Conservation (phyloP, 2,113 vertebrate species). For the Chaenogobius annularis region DNA sequence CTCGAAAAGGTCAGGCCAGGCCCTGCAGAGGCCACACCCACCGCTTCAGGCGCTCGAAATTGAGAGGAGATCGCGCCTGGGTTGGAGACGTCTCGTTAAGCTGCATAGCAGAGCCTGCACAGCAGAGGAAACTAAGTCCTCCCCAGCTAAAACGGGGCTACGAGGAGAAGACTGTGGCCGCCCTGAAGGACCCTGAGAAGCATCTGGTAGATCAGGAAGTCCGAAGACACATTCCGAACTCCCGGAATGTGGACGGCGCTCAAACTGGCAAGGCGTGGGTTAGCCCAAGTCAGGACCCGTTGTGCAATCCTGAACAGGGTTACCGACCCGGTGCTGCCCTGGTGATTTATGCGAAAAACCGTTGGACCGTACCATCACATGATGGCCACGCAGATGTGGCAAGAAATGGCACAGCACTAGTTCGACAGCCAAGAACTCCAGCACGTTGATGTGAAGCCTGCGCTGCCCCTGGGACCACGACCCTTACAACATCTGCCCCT, state of each 20-base stretch:
- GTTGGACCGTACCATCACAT: no score
- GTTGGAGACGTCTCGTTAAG: background rate
- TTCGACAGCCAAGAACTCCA: no score
- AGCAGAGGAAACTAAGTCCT: background rate
- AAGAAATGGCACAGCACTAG: no score
- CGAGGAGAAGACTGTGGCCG: background rate
- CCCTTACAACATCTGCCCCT: no score
- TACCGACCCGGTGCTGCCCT: no score
- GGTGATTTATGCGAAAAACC: no score
- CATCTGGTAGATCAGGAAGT: background rate
- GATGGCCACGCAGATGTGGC: no score
- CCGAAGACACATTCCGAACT: background rate
- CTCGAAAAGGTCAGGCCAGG: background rate
- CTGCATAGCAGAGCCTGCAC: background rate
- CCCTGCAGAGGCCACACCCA: background rate
- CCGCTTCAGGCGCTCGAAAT: background rate
- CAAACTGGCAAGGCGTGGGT: background rate
- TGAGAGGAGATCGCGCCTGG: background rate
- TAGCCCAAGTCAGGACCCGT: background rate
- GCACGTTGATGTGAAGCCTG: no score
- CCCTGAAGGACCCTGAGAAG: background rate
- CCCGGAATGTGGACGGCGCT: background rate
- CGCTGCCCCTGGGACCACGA: no score
- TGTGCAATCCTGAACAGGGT: no score
- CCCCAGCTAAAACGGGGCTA: no score